phyloP scores from a whole-genome alignment of 2,797 vertebrate genomes.

The Spondyliosoma cantharus region DNA sequence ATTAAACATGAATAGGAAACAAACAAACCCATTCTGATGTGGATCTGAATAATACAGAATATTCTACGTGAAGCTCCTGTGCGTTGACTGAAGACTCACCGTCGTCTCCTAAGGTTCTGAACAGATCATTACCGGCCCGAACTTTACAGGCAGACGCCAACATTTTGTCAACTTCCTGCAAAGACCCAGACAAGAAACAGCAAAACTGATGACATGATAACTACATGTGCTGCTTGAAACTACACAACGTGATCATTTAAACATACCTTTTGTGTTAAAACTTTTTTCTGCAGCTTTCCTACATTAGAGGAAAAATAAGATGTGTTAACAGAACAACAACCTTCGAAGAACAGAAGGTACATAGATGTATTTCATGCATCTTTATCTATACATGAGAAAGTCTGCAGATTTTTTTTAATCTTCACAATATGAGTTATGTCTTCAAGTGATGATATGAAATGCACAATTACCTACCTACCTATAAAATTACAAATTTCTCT shows the following conservation, averaged over 20 bases:
- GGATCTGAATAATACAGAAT: neutral
- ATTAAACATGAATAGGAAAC: neutral
- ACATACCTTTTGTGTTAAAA: slow-evolving; percentile 87
- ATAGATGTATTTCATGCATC: neutral
- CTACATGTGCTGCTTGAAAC: neutral
- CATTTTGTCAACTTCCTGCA: slow-evolving; percentile 88
- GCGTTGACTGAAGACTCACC: slow-evolving; percentile 80
- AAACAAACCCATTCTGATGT: neutral
- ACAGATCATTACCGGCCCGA: slow-evolving; percentile 86
- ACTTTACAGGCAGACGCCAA: slow-evolving; percentile 83
- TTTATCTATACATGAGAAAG: neutral
- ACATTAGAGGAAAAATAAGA: slow-evolving; percentile 24
- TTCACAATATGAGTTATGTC: no score
- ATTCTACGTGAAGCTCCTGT: neutral
- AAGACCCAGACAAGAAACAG: slow-evolving; percentile 5
- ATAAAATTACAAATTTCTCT: no score
- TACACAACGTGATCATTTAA: neutral
- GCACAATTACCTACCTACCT: no score
- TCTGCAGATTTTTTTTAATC: neutral
- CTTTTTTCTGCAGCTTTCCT: slow-evolving; percentile 90
- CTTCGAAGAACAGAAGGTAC: neutral
- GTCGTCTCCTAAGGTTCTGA: slow-evolving; percentile 92
- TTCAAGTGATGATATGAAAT: no score
- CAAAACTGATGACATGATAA: neutral
- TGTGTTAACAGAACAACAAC: neutral